Evolutionary conservation across 2,888 invertebrate species (phyloP).

Genomic region (Cataglyphis altisquamis): DNA sequence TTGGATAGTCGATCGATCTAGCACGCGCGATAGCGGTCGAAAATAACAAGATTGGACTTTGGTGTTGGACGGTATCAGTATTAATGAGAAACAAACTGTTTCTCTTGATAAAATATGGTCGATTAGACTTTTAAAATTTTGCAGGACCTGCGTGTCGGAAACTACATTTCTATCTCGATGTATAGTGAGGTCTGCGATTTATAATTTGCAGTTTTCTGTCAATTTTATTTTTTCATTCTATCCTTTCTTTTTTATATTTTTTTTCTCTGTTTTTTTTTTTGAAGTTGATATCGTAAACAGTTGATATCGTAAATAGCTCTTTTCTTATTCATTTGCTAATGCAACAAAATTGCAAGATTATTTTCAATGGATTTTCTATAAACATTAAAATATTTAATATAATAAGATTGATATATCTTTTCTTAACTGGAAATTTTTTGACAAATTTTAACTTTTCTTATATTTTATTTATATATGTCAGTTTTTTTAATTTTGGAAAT

Average conservation of each 20-base stretch:
- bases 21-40: not conserved
- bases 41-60: conserved; percentile 3
- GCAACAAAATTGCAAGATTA: conserved; percentile 44
- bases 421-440: not conserved
- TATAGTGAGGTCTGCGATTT: conserved; percentile 82
- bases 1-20: not conserved
- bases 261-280: conserved; percentile 54
- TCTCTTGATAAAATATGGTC: conserved; percentile 31
- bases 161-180: conserved; percentile 80
- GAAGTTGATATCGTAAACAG: conserved; percentile 34
- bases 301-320: conserved; percentile 50
- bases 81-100: conserved; percentile 60
- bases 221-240: conserved; percentile 66
- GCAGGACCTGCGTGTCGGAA: conserved; percentile 74
- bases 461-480: not conserved
- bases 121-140: conserved; percentile 70
- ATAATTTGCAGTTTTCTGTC: conserved; percentile 79
- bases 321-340: conserved; percentile 38
- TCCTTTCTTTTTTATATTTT: conserved; percentile 61
- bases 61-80: not conserved
- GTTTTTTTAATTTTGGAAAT: not conserved
- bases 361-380: conserved; percentile 18
- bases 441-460: conserved; percentile 10
- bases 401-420: conserved; percentile 25
- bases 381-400: conserved; percentile 40